Percentiles rank a stretch among this genome's conserved stretches.
Evolutionary conservation across 2,888 invertebrate genomes (phyloP).

Genomic region (Synanthedon vespiformis): DNA sequence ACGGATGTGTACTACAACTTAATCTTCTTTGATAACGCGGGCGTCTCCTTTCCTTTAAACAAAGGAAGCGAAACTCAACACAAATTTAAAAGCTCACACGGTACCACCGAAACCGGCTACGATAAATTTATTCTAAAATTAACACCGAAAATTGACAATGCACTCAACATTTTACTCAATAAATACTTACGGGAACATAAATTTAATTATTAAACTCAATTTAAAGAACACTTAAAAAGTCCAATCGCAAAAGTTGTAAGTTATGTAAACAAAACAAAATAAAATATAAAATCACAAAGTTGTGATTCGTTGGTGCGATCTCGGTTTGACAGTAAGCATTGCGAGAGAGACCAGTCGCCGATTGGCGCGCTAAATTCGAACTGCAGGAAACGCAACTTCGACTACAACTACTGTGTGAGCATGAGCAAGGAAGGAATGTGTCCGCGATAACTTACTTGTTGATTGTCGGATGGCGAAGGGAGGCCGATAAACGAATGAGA

Average conservation of each 20-base stretch:
- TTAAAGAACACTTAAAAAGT: slow-evolving; percentile 1
- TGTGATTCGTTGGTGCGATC: slow-evolving; percentile 25
- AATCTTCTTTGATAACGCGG: slow-evolving; percentile 30
- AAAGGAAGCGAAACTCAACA: slow-evolving; percentile 50
- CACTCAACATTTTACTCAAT: too few species aligned
- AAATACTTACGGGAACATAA: not conserved
- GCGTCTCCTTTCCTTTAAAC: slow-evolving; percentile 52
- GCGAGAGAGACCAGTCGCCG: slow-evolving; percentile 19
- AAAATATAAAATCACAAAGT: slow-evolving; percentile 8
- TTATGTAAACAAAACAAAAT: slow-evolving; percentile 22
- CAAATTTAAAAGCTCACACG: slow-evolving; percentile 41
- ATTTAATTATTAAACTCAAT: not conserved
- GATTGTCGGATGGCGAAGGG: too few species aligned
- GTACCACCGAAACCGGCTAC: slow-evolving; percentile 14
- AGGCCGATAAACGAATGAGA: too few species aligned
- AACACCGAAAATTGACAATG: too few species aligned
- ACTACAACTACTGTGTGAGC: not conserved
- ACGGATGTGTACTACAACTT: slow-evolving; percentile 29
- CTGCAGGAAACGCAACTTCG: slow-evolving; percentile 16
- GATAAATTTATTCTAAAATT: too few species aligned
- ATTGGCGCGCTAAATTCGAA: slow-evolving; percentile 60
- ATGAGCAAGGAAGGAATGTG: slow-evolving; percentile 10
- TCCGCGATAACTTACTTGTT: slow-evolving; percentile 9
- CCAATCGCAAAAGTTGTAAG: slow-evolving; percentile 7
- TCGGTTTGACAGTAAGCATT: slow-evolving; percentile 16